Base-by-base conservation (phyloP, 2,888 invertebrate species). In the Drosophila vallismaia region DNA sequence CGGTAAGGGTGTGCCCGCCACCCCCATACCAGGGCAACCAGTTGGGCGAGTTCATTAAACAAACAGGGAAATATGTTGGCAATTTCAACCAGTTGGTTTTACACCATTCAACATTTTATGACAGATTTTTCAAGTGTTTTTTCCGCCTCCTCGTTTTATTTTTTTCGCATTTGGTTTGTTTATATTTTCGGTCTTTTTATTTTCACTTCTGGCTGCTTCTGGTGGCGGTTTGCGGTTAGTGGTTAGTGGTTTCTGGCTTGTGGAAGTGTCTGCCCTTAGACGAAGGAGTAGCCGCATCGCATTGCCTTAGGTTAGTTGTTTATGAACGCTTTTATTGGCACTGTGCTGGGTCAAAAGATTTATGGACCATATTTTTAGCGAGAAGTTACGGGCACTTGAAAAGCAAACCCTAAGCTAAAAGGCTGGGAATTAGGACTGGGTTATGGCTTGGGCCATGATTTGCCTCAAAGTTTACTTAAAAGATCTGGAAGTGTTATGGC, bases 41-140 rank as follows among this genome's bases (percentile, higher is more conserved):
- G 48, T 63, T 55, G 55, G 51, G 55, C 51, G 57, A 68, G 75
- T 75, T 84, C 86, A 87, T 83, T 83, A 83, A 82, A 73, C 88
- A 85, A 87, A 79, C 74, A 74, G 67, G 68, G 75, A 73, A 87
- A 87, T 89, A 88, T 89, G 87, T 77, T 87, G 75, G 80, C 79
- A 89, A 87, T 88, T 88, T 79, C 70, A 68, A 76, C 66, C 84
- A 88, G 84, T 85, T 88, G 88, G 71, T 77, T 81, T 83, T 73
- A 78, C 76, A 74, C 66, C 72, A 84, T 72, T 73, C 75, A 59
- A 58, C 71, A 70, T 80, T 84, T 85, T 85, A 85, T 80, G 84
- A 85, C 84, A 84, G 84, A 84, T 79, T 84, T 84, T 86, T 83
- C 79, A 87, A 87, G 88, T 83, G 83, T 75, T 77, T 28, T 12